Percentiles rank a stretch among this genome's conserved stretches.
Conservation (phyloP, 1,140 invertebrate genomes). For the Lasioglossum albipes region DNA sequence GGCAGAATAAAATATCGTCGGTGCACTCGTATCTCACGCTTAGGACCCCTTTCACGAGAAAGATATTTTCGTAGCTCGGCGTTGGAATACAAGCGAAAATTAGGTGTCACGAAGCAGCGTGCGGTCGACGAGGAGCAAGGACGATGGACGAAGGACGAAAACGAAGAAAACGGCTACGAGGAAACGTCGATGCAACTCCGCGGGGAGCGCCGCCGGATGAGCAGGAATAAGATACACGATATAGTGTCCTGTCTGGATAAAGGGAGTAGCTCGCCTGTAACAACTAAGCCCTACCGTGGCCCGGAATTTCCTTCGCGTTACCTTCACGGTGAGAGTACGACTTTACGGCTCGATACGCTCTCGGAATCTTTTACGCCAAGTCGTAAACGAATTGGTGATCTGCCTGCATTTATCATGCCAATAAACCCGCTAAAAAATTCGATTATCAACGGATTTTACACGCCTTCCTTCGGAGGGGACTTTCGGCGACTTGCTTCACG, state of each 20-base stretch:
- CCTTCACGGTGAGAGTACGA: not conserved
- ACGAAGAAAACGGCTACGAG: not conserved
- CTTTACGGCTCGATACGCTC: not conserved
- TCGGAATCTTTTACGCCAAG: too few species aligned
- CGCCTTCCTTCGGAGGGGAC: too few species aligned
- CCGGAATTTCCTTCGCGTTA: slow-evolving; percentile 10
- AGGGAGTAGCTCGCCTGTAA: slow-evolving; percentile 1
- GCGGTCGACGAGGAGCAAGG: slow-evolving; percentile 22
- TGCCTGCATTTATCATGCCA: too few species aligned
- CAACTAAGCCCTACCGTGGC: not conserved
- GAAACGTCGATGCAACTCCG: slow-evolving; percentile 37
- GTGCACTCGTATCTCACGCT: not conserved
- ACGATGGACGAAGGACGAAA: not conserved
- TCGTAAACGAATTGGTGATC: too few species aligned
- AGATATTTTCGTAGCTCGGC: not conserved
- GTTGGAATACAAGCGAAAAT: slow-evolving; percentile 23
- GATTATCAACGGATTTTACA: too few species aligned
- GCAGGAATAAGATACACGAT: slow-evolving; percentile 30
- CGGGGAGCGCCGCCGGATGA: slow-evolving; percentile 19
- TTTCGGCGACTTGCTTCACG: too few species aligned
- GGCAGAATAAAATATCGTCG: too few species aligned
- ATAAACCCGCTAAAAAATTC: too few species aligned
- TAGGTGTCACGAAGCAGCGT: slow-evolving; percentile 36
- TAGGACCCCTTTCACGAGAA: not conserved
- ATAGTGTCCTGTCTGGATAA: slow-evolving; percentile 17